Percentiles rank a stretch among this genome's conserved stretches.
These are phyloP conservation scores for Corythornis vintsioides DNA, from an alignment of 2,113 vertebrate species.

Conservation along the genomic window DNA sequence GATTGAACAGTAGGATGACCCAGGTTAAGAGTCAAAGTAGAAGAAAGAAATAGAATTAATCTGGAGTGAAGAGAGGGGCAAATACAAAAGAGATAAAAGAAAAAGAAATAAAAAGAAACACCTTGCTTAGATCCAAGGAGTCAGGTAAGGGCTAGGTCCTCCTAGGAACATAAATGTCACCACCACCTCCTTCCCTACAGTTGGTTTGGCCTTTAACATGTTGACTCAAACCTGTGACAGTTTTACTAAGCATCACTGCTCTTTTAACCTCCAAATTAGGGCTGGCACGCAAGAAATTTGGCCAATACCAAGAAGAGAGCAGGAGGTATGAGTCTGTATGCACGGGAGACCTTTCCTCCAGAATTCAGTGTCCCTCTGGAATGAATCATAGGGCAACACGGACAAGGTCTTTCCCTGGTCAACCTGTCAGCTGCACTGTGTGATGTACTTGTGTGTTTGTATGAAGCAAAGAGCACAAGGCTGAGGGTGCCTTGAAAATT, in stretches of 20 bases:
- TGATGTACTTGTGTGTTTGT: neutral
- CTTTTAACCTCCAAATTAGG: neutral
- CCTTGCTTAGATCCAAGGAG: neutral
- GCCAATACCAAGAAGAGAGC: neutral
- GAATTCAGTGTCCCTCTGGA: neutral
- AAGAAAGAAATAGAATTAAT: neutral
- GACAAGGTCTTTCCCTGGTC: neutral
- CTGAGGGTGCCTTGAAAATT: neutral
- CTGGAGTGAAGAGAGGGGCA: neutral
- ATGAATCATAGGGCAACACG: neutral
- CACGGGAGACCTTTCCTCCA: neutral
- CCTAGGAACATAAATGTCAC: neutral
- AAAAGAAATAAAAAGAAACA: neutral
- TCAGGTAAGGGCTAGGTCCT: neutral
- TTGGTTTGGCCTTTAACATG: neutral
- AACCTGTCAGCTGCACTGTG: fast-evolving
- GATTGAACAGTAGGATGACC: neutral
- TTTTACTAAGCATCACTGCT: neutral
- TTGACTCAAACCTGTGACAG: neutral
- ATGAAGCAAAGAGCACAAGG: neutral
- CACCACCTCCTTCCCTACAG: neutral
- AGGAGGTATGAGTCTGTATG: neutral
- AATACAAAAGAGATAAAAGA: neutral
- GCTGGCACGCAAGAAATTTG: neutral
- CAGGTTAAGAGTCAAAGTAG: neutral